Conservation (phyloP, 2,797 vertebrate species). For the Cyprinella venusta region DNA sequence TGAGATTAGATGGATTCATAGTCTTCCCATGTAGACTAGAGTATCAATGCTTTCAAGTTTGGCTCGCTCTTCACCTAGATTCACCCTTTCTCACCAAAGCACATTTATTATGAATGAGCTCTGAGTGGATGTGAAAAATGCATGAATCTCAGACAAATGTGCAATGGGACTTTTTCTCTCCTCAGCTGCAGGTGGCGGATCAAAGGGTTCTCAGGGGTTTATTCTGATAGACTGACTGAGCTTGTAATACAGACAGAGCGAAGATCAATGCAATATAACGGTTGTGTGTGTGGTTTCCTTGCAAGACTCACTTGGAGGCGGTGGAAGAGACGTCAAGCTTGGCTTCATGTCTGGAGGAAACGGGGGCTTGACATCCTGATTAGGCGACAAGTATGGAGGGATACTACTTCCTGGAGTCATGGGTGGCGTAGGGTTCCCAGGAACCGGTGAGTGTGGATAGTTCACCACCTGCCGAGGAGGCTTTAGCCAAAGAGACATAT, state of each 20-base stretch:
- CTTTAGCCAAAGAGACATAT: slow-evolving; percentile 74
- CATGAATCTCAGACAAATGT: slow-evolving; percentile 57
- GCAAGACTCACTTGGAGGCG: slow-evolving; percentile 87
- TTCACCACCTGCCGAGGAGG: slow-evolving; percentile 94
- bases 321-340: slow-evolving; percentile 94
- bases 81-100: slow-evolving; percentile 50
- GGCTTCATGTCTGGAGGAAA: slow-evolving; percentile 99
- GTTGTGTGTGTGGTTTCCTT: not conserved
- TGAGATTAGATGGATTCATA: slow-evolving; percentile 17
- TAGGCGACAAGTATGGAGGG: slow-evolving; percentile 95
- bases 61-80: slow-evolving; percentile 48
- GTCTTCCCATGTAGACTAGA: not conserved
- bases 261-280: slow-evolving; percentile 38
- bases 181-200: slow-evolving; percentile 53
- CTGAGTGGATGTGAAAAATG: slow-evolving; percentile 54
- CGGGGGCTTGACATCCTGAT: slow-evolving; percentile 96
- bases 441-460: slow-evolving; percentile 98
- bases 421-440: slow-evolving; percentile 97
- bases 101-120: slow-evolving; percentile 59
- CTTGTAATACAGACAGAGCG: slow-evolving; percentile 48
- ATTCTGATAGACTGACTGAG: slow-evolving; percentile 49
- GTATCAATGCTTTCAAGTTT: slow-evolving; percentile 27
- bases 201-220: slow-evolving; percentile 49
- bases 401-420: slow-evolving; percentile 99
- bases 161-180: slow-evolving; percentile 49